Base-by-base conservation (phyloP, 1,140 invertebrate species). In the Agrilus planipennis region DNA sequence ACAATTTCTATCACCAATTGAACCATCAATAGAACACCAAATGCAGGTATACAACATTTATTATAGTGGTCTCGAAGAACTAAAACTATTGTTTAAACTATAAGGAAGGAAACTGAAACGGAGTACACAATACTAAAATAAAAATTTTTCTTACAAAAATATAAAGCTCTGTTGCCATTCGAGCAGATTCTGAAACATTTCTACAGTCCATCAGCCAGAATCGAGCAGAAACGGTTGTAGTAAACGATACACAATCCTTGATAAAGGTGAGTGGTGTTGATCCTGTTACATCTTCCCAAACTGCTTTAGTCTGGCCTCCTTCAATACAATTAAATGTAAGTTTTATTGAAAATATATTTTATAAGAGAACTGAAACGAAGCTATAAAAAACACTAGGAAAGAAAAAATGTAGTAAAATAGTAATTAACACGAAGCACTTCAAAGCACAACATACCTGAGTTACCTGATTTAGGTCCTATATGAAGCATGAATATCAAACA, bases 151-250 rank as follows among this genome's bases (percentile, higher is more conserved):
- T 82, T 30, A 85, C 82, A 64, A 91, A 90, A 49, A 79, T 81
- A 66, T 96, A 97, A 21, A 97, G 70, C 62, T 94, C 89, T 4
- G 89, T 91, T 1, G 91, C 93, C 78, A 94, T 85, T 70, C 86
- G 83, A 11, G 89, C 86, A 9, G 89, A 89, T 60, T 96, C 90
- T 42, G 79, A 75, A 21, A 91, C 81, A 60, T 94, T 93, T 58
- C 91, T 79, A 62, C 91, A 96, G 59, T 96, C 93, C 82, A 97
- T 94, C 27, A 97, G 69, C 93, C 93, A 97, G 68, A 97, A 97
- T 57, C 89, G 67, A 18, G 92, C 93, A 2, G 92, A 96, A 0
- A 96, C 91, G 3, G 91, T 95, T 19, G 92, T 96, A 2, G 92
- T 95, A 64, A 96, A 96, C 17, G 89, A 92, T 5, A 94, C 91